phyloP scores from a whole-genome alignment of 64 coral and sea anemone genomes.

The Pocillopora verrucosa region DNA sequence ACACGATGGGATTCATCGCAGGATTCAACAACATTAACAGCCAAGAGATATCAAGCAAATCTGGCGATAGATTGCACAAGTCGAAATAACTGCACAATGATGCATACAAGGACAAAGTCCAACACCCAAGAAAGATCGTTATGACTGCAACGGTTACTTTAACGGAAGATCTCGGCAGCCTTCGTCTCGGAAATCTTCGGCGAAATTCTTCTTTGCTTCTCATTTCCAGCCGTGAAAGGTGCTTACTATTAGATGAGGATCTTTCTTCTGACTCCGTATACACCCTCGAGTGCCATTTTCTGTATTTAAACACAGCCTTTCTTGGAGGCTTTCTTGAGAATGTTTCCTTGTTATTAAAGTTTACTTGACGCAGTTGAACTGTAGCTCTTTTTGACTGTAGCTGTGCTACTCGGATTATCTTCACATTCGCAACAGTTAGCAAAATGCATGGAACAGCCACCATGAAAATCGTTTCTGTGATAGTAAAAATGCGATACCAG shows the following conservation, averaged over 20 bases:
- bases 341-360: neutral
- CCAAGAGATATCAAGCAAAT: neutral
- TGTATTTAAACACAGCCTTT: neutral
- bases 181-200: neutral
- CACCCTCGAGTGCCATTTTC: neutral
- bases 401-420: neutral
- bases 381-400: neutral
- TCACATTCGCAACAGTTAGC: constrained; percentile 9
- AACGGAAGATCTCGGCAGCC: constrained; percentile 13
- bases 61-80: constrained; percentile 14
- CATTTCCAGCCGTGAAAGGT: neutral
- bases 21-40: constrained; percentile 8
- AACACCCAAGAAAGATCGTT: constrained; percentile 17
- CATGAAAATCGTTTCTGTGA: constrained; percentile 34
- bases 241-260: neutral
- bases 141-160: constrained; percentile 17
- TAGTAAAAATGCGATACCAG: constrained; percentile 33
- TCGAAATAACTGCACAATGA: constrained; percentile 32
- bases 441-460: constrained; percentile 23
- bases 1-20: constrained; percentile 14
- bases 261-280: neutral
- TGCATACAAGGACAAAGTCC: constrained; percentile 32
- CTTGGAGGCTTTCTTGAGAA: neutral
- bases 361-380: neutral
- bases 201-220: neutral